phyloP scores from a whole-genome alignment of 2,888 invertebrate species.

The Bugula neritina region DNA sequence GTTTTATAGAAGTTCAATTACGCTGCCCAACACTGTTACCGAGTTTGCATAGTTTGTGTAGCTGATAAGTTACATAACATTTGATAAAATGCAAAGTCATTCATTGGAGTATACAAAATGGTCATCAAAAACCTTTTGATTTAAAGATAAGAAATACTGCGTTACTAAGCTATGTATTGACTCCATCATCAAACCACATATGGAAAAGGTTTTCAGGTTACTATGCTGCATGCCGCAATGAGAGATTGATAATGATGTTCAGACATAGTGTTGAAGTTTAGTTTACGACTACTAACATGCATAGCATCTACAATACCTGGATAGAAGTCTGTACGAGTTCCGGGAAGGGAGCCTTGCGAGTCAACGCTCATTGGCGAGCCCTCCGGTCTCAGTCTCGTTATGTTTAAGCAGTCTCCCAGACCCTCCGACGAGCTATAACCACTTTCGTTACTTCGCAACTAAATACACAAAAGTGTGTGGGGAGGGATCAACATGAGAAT shows the following conservation, averaged over 20 bases:
- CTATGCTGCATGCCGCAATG: not conserved
- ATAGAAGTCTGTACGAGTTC: conserved; percentile 34
- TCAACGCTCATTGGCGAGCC: conserved; percentile 26
- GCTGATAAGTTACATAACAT: not conserved
- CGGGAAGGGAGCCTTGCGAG: conserved; percentile 32
- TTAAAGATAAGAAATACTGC: not conserved
- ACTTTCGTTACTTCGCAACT: conserved; percentile 26
- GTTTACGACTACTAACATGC: too few relatives aligned
- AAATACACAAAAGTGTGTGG: not conserved
- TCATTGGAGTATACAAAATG: not conserved
- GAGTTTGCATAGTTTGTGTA: not conserved
- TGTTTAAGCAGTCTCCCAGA: conserved; percentile 26
- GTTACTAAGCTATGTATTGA: too few relatives aligned
- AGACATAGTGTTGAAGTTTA: too few relatives aligned
- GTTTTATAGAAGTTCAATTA: not conserved
- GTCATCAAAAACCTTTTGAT: not conserved
- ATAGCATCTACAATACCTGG: too few relatives aligned
- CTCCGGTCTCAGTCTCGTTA: conserved; percentile 21
- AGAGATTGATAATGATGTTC: too few relatives aligned
- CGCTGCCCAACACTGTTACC: too few relatives aligned
- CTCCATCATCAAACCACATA: not conserved
- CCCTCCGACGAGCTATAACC: conserved; percentile 27
- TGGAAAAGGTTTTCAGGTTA: not conserved
- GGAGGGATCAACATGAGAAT: too few relatives aligned
- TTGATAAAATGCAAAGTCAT: not conserved